Evolutionary conservation across 2,113 vertebrate genomes (phyloP), one percentile per base, ranked within the genome.

Genomic region (Lycaon pictus): DNA sequence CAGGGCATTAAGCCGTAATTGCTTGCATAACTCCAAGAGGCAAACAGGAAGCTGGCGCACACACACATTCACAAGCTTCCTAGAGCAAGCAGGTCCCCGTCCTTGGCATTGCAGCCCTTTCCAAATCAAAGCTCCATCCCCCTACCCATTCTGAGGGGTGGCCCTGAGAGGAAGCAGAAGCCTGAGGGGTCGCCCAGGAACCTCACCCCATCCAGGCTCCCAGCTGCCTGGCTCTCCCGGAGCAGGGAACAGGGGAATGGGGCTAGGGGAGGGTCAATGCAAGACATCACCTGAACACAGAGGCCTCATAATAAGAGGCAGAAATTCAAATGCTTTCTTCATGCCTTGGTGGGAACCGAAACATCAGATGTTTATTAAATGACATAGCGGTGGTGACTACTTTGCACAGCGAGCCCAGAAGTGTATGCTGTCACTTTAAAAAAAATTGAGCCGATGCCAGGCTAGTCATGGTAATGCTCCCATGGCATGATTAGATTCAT

Each of bases 401-500:
- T 97, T 98, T 98, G 97, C 98, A 99, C 98, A 98, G 98, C 79
- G 94, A 99, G 98, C 98, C 98, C 98, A 98, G 98, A 99, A 99
- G 99, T 98, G 99, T 98, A 98, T 99, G 98, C 99, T 99, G 99
- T 99, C 99, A 98, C 99, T 99, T 99, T 99, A 99, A 99, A 99
- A 98, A 98, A 98, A 99, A 99, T 99, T 98, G 99, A 99, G 98
- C 98, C 94, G 96, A 98, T 99, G 99, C 99, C 99, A 99, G 99
- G 97, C 98, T 99, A 99, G 99, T 99, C 99, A 99, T 99, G 99
- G 99, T 99, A 99, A 98, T 99, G 99, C 99, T 99, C 99, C 99
- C 99, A 99, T 99, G 99, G 99, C 99, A 99, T 99, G 98, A 99
- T 99, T 99, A 99, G 99, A 99, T 99, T 99, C 99, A 99, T 99